Base-by-base conservation (phyloP, 2,113 vertebrate species). In the Tetraodon nigroviridis region DNA sequence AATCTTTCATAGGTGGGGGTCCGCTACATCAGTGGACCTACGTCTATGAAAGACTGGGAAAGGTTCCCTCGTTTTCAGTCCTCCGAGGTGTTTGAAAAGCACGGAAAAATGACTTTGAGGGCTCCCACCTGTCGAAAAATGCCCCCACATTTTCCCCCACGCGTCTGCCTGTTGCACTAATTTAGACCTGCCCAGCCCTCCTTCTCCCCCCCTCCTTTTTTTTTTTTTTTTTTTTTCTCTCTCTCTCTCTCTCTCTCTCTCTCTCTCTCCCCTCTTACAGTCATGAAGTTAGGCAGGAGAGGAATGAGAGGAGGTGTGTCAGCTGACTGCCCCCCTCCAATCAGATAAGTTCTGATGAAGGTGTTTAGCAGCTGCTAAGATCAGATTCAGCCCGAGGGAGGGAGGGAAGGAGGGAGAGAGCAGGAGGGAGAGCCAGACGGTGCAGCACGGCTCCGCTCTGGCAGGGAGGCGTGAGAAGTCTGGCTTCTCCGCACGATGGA, bases 261-360 rank as follows among this genome's bases (percentile, higher is more conserved):
- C n/a, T 21, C 20, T 44, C 12, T 7, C 45, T 61, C 61, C 69
- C 67, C 71, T 68, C 61, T 59, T 65, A 73, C 64, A 72, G 69
- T 79, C 82, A 68, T 86, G 91, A 95, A 97, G 90, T 96, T 95
- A 88, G 90, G 89, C 89, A 89, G 90, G 90, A 90, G 90, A 88
- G 87, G 73, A 78, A 71, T 71, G 71, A 76, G 75, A 74, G 79
- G 77, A 67, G 75, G 88, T 56, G 90, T 93, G 90, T 94, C 94
- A 97, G 93, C 93, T 98, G 94, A 92, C 90, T 62, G 29, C 46
- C 46, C 63, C 77, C 86, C 90, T 91, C 95, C 95, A 96, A 96
- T 96, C 92, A 91, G 92, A 93, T 83, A 87, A 89, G 76, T 91
- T 90, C 90, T 94, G 94, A 93, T 96, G 92, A 94, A 93, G 94